Evolutionary conservation across 2,888 invertebrate genomes (phyloP).

Genomic region (Lathronympha strigana): DNA sequence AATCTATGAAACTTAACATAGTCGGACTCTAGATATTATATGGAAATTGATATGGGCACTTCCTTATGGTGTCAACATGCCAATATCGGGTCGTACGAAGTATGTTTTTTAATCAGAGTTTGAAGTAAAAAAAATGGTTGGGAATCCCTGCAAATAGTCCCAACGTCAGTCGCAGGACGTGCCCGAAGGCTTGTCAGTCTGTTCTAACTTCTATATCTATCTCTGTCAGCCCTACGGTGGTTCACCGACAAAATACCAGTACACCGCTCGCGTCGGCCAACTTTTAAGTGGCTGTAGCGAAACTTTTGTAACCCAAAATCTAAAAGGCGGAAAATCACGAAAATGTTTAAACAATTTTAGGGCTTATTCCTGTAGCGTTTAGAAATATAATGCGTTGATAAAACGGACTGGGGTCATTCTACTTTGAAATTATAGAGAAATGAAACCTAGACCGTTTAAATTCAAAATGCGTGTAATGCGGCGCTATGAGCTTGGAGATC

Average conservation of each 20-base stretch:
- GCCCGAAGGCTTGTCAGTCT: no score
- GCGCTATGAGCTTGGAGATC: no score
- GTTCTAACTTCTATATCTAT: no score
- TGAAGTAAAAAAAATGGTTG: no score
- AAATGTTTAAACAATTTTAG: neutral
- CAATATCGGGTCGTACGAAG: no score
- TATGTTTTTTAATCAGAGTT: no score
- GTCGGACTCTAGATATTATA: no score
- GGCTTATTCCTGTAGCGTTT: neutral
- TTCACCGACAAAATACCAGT: slow-evolving; percentile 14
- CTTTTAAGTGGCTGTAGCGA: slow-evolving; percentile 16
- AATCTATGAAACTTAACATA: no score
- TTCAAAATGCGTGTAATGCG: neutral
- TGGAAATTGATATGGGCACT: no score
- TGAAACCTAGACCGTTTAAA: neutral
- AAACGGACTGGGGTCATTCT: neutral
- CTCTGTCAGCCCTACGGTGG: neutral
- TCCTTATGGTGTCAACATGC: no score
- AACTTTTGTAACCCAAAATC: neutral
- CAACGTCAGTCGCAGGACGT: no score
- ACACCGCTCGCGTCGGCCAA: slow-evolving; percentile 20
- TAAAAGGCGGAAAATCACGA: neutral
- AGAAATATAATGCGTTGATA: neutral
- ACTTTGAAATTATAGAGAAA: neutral
- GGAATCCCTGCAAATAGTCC: no score